Evolutionary conservation across 2,888 invertebrate genomes (phyloP), one percentile per base, ranked within the genome.

Genomic region (Auanema sp.): DNA sequence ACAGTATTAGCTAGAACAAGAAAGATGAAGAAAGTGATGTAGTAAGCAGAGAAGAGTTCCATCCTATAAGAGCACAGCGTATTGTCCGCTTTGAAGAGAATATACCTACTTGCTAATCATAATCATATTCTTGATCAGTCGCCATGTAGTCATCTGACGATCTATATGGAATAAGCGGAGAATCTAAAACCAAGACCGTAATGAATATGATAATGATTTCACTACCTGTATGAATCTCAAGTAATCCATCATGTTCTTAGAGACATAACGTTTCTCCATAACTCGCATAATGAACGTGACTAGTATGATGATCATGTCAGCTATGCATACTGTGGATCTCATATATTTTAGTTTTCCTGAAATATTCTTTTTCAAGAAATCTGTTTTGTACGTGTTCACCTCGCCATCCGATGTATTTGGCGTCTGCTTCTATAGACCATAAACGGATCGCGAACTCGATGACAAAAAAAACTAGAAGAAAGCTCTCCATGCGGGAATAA

Each of bases 131-230:
- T 64, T 54, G 21, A 79, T 65, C 41, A 79, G 55, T 64, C 68
- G 70, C 76, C 76, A 79, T 16, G 79, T 77, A 21, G 72, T 69
- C 74, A 72, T 74, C 62, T 77, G 75, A 24, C 80, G 68, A 59
- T 80, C 80, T 41, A 80, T 76, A 71, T 80, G 80, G 25, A 80
- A 72, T 1, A 80, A 65, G 16, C 80, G 70, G 24, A 80, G 62
- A 58, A 80, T 80, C 67, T 79, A 66, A 33, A 78, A 40, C 43
- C 14, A 43, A 11, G 43, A 12, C 21, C 5, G 47, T 18, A 47
- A 10, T 18, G 14, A 8, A n/a, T 2, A 25, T 14, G 5, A 21
- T 55, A 55, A 4, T 16, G 55, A 53, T 49, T 8, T 18, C 11
- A 52, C 56, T 44, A 71, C 71, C 61, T 72, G 72, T 47, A 72